These are phyloP conservation scores for Pseudoatta argentina DNA, from an alignment of 1,140 invertebrate species.

Conservation along the genomic window DNA sequence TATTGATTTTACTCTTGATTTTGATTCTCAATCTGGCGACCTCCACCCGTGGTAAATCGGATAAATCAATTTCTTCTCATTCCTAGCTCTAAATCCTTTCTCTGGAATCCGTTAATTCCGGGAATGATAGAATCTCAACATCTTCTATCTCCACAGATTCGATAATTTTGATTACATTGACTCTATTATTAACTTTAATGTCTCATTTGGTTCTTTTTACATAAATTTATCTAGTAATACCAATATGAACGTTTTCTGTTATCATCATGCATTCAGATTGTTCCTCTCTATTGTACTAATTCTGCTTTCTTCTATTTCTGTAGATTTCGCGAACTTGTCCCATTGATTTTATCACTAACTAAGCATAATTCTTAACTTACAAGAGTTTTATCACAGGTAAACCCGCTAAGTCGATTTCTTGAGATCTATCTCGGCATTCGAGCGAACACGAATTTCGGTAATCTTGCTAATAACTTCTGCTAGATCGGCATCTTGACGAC, in stretches of 20 bases:
- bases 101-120: conserved; percentile 4
- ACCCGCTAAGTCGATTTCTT: background rate
- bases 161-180: conserved; percentile 19
- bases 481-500: conserved; percentile 12
- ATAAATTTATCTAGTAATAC: background rate
- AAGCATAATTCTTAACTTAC: conserved; percentile 21
- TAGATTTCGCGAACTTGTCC: background rate
- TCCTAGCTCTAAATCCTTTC: background rate
- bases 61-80: conserved; percentile 26
- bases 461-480: conserved; percentile 25
- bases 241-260: background rate
- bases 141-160: background rate
- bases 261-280: background rate
- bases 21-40: conserved; percentile 11
- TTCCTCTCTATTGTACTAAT: background rate
- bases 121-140: conserved; percentile 27
- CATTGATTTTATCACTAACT: conserved; percentile 25
- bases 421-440: background rate
- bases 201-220: background rate
- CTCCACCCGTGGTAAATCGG: conserved; percentile 3
- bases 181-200: conserved; percentile 10
- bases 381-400: conserved; percentile 4
- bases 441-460: conserved; percentile 8
- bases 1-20: conserved; percentile 34
- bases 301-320: background rate